Percentiles rank a stretch among this genome's conserved stretches.
phyloP scores from a whole-genome alignment of 2,113 vertebrate species.

The Zosterops lateralis region DNA sequence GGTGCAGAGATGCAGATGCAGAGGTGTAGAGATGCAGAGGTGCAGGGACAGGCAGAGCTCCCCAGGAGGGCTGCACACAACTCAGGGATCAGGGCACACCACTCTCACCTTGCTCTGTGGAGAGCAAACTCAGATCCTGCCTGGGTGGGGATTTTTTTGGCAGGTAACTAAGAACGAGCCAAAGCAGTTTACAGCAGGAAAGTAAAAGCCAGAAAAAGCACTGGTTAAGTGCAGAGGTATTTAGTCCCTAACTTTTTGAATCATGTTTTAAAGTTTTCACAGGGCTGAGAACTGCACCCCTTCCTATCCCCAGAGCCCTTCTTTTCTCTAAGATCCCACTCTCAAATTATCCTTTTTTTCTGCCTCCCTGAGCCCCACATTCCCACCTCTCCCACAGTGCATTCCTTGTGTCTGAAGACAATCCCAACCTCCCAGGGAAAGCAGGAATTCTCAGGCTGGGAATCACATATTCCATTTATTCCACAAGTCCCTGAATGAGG shows the following conservation, averaged over 20 bases:
- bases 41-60: not conserved
- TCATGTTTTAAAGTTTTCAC: not conserved
- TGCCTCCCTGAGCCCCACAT: not conserved
- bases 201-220: not conserved
- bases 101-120: fast-evolving
- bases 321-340: not conserved
- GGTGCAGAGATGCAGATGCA: no score
- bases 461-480: not conserved
- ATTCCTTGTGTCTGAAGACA: not conserved
- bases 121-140: not conserved
- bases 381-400: not conserved
- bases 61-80: not conserved
- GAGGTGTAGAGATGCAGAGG: no score
- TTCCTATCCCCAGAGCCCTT: not conserved
- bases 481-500: not conserved
- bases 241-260: not conserved
- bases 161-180: not conserved
- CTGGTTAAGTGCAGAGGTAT: not conserved
- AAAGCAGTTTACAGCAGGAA: not conserved
- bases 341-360: not conserved
- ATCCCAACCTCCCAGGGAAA: not conserved
- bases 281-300: not conserved
- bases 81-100: not conserved
- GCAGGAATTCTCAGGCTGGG: not conserved
- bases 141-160: not conserved